Base-by-base conservation (phyloP, 2,888 invertebrate genomes). In the Metopia argyrocephala region DNA sequence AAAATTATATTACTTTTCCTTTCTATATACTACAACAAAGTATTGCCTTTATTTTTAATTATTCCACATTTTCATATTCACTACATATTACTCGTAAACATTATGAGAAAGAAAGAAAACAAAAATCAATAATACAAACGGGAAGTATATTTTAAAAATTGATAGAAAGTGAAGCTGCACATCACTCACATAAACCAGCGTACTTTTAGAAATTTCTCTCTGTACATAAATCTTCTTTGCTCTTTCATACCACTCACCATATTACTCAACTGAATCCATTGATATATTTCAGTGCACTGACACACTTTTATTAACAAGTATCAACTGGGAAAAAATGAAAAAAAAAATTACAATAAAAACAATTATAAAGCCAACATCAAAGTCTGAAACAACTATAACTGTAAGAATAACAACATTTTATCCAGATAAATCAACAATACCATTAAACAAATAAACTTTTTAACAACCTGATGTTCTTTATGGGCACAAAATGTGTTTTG, bases 261-360 rank as follows among this genome's bases (percentile, higher is more conserved):
- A 69, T 52, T 28, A 76, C 61, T 57, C 68, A 45, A 48, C 73
- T 73, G 73, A 80, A 38, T 68, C 66, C 74, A 78, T 76, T 81
- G 80, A 81, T 81, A 76, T 65, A 65, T 74, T 78, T 78, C 73
- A 78, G 80, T 81, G 78, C 73, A 81, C 70, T 81, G 80, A 76
- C 80, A 81, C 74, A 81, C 76, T 81, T 81, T 81, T 59, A 78
- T 74, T 74, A 81, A 78, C 78, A 78, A 81, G 78, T 65, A 74
- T 28, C 78, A 65, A 65, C 48, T 70, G 59, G 48, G 48, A 76
- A 76, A 56, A 31, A 38, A 52, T 28, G 1, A 1, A 76, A 46
- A 54, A 54, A 52, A 66, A 20, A 25, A 57, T 50, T 21, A 71
- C 18, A 56, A n/a, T 25, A 59, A 56, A 28, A 62, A 62, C 9